phyloP scores from a whole-genome alignment of 2,888 invertebrate species.

The Cecidostiba fungosa region DNA sequence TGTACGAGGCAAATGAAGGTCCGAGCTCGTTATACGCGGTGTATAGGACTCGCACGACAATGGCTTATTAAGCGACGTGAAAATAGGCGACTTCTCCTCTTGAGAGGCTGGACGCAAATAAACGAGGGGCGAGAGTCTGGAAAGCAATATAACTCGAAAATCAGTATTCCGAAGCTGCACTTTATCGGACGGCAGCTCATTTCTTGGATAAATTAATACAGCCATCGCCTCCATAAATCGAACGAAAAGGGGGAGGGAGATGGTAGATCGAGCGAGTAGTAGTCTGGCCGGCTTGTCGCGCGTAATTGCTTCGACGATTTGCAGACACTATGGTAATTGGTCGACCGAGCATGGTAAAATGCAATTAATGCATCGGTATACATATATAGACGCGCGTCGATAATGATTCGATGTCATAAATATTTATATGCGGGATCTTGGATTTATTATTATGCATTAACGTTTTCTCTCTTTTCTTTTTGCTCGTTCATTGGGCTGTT shows the following conservation, averaged over 20 bases:
- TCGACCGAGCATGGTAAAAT: conserved; percentile 27
- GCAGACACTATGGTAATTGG: conserved; percentile 38
- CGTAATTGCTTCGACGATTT: conserved; percentile 50
- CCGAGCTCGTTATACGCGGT: not conserved
- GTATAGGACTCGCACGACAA: not conserved
- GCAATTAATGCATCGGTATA: conserved; percentile 37
- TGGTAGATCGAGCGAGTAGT: not conserved
- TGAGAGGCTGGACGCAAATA: not conserved
- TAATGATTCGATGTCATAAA: conserved; percentile 2
- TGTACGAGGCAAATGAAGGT: not conserved
- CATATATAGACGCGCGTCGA: not conserved
- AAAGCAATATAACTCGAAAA: not conserved
- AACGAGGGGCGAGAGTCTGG: not conserved
- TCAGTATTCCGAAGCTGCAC: conserved; percentile 5
- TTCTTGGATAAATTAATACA: conserved; percentile 41
- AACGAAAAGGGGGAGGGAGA: not conserved
- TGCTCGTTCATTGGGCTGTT: not conserved
- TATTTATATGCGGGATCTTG: too few species aligned
- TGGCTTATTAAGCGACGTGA: not conserved
- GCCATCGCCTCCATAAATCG: conserved; percentile 34
- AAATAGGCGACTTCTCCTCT: not conserved
- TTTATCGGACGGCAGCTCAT: conserved; percentile 2
- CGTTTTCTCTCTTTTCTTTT: not conserved
- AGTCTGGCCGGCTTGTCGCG: conserved; percentile 3
- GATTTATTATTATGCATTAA: not conserved